phyloP scores from a whole-genome alignment of 1,140 invertebrate species.

The Apolygus lucorum region DNA sequence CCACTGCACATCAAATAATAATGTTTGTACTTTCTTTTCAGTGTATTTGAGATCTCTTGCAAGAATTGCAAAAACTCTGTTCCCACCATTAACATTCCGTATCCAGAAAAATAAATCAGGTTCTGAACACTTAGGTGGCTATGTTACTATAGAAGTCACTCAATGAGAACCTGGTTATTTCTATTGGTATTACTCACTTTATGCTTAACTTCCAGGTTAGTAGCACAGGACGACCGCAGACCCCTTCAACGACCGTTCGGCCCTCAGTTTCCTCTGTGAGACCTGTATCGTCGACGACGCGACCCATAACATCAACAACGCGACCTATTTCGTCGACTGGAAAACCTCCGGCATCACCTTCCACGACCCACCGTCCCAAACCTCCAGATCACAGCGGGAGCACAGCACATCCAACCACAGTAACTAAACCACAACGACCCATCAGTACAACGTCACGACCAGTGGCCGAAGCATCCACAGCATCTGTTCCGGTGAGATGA shows the following conservation, averaged over 20 bases:
- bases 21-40: too few species aligned
- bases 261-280: neutral
- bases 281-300: neutral
- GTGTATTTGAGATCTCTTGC: too few species aligned
- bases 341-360: neutral
- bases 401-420: slow-evolving; percentile 20
- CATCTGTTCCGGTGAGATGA: neutral
- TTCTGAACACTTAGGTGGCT: too few species aligned
- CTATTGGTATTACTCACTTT: too few species aligned
- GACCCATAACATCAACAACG: neutral
- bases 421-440: slow-evolving; percentile 26
- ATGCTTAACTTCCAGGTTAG: neutral
- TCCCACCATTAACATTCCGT: too few species aligned
- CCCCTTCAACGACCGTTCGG: neutral
- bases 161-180: too few species aligned
- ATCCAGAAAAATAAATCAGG: too few species aligned
- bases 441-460: slow-evolving; percentile 20
- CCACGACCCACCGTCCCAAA: slow-evolving; percentile 17
- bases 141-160: too few species aligned
- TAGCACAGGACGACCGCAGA: neutral
- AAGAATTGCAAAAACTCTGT: too few species aligned
- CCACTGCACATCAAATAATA: too few species aligned
- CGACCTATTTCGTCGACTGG: slow-evolving; percentile 2
- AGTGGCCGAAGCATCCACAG: slow-evolving; percentile 19
- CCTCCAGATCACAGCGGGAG: slow-evolving; percentile 20